Percentiles rank a stretch among this genome's conserved stretches.
phyloP scores from a whole-genome alignment of 2,888 invertebrate genomes.

The Hyppa rectilinea region DNA sequence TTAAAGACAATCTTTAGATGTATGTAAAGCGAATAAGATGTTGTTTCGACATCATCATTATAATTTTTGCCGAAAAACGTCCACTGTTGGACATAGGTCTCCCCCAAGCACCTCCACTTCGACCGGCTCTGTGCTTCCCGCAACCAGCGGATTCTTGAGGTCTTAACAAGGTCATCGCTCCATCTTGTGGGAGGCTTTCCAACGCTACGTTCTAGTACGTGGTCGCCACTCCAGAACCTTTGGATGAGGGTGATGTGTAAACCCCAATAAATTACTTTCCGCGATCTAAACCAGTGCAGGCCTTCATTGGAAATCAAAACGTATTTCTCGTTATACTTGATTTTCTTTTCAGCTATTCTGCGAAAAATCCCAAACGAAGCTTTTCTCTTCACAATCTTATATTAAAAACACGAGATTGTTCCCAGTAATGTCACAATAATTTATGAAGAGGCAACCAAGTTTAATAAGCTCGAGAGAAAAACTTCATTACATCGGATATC shows the following conservation, averaged over 20 bases:
- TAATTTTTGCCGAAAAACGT: too few species aligned
- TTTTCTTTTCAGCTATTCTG: not conserved
- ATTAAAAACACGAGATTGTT: slow-evolving; percentile 46
- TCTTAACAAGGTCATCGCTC: too few species aligned
- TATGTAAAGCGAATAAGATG: too few species aligned
- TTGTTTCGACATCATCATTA: too few species aligned
- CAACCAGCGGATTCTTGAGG: too few species aligned
- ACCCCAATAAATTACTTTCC: not conserved
- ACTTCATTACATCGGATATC: slow-evolving; percentile 34
- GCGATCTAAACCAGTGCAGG: not conserved
- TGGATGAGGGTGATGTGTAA: not conserved
- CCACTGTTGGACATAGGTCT: too few species aligned
- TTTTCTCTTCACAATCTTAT: slow-evolving; percentile 12
- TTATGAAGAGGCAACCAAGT: slow-evolving; percentile 46
- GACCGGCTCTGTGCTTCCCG: too few species aligned
- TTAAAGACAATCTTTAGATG: not conserved
- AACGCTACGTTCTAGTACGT: too few species aligned
- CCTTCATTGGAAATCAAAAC: slow-evolving; percentile 7
- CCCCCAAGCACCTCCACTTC: too few species aligned
- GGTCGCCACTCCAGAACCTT: too few species aligned
- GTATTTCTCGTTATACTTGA: not conserved
- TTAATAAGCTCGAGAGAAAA: slow-evolving; percentile 51
- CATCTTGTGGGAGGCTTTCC: too few species aligned
- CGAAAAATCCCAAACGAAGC: slow-evolving; percentile 6
- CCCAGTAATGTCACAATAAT: slow-evolving; percentile 45